These are phyloP conservation scores for Periophthalmus modestus DNA, from an alignment of 2,113 vertebrate species.

Conservation along the genomic window DNA sequence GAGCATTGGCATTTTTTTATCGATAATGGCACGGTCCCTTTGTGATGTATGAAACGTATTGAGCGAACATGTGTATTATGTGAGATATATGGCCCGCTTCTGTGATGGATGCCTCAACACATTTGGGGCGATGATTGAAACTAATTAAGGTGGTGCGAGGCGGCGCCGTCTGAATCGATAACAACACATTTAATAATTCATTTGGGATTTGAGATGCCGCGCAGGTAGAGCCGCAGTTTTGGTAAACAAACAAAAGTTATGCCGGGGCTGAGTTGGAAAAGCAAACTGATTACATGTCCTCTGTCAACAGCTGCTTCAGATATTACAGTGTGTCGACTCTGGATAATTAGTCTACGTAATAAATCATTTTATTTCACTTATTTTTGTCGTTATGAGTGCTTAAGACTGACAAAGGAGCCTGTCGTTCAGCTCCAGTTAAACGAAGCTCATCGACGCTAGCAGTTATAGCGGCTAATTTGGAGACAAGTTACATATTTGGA, in stretches of 20 bases:
- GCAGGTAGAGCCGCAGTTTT: background rate
- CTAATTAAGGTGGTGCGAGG: conserved; percentile 6
- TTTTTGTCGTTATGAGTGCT: background rate
- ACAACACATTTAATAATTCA: conserved; percentile 14
- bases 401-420: too few species aligned
- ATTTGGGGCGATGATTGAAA: conserved; percentile 4
- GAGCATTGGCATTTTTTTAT: background rate
- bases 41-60: background rate
- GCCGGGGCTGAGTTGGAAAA: background rate
- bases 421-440: too few species aligned
- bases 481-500: too few species aligned
- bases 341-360: background rate
- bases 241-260: background rate
- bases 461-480: too few species aligned
- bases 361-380: background rate
- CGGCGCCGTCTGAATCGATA: conserved; percentile 6
- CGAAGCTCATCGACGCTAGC: too few species aligned
- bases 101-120: conserved; percentile 5
- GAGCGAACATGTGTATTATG: background rate
- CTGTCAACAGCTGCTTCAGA: background rate
- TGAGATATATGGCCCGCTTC: background rate
- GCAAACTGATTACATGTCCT: background rate
- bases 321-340: background rate
- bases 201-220: conserved; percentile 4
- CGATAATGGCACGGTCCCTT: background rate